Conservation (phyloP, 2,888 invertebrate species). For the Crioceris asparagi region DNA sequence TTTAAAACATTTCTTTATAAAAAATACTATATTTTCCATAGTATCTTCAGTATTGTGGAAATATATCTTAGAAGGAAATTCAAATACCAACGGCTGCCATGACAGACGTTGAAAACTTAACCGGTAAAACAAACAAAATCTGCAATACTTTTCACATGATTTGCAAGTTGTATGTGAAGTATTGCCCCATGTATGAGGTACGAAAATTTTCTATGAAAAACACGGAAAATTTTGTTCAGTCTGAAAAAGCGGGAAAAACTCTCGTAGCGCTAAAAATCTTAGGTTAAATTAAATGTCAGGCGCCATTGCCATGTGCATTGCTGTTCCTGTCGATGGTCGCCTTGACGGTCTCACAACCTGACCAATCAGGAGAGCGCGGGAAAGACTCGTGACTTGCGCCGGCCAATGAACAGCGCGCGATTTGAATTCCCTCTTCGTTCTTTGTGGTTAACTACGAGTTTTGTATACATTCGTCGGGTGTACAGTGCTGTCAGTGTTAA, state of each 20-base stretch:
- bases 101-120: constrained; percentile 26
- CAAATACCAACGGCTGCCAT: too few species aligned
- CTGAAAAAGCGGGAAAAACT: constrained; percentile 4
- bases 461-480: constrained; percentile 40
- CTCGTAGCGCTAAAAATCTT: constrained; percentile 15
- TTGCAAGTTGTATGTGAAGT: constrained; percentile 9
- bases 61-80: too few species aligned
- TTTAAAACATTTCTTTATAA: too few species aligned
- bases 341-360: constrained; percentile 16
- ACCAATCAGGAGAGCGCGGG: constrained; percentile 35
- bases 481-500: constrained; percentile 38
- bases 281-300: constrained; percentile 30
- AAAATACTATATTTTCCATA: too few species aligned
- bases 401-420: constrained; percentile 33
- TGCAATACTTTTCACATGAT: constrained; percentile 10
- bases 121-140: constrained; percentile 26
- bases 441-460: constrained; percentile 35
- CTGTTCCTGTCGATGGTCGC: constrained; percentile 18
- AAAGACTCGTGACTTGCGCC: constrained; percentile 34
- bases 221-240: constrained; percentile 23
- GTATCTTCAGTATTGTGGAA: too few species aligned
- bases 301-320: constrained; percentile 29
- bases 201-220: constrained; percentile 20
- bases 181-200: constrained; percentile 11
- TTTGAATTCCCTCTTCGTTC: constrained; percentile 40